phyloP scores from a whole-genome alignment of 2,888 invertebrate species.

The Acronicta aceris region DNA sequence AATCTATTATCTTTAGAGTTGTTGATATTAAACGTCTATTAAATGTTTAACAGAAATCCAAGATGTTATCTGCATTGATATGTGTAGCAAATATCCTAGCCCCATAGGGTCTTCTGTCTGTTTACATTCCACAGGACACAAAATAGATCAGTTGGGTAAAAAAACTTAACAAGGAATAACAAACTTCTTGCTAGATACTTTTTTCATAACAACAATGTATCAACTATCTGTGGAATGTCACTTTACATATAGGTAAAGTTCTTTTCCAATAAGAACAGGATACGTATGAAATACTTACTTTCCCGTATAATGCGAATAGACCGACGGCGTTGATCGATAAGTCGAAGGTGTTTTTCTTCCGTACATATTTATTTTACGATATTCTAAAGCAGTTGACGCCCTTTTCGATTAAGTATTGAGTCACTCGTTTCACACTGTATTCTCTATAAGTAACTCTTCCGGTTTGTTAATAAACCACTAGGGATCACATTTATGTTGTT shows the following conservation, averaged over 20 bases:
- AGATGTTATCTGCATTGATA: too few species aligned
- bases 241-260: not conserved
- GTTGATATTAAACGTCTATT: too few species aligned
- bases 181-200: constrained; percentile 3
- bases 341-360: constrained; percentile 95
- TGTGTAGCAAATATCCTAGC: too few species aligned
- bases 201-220: constrained; percentile 2
- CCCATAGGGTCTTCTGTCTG: too few species aligned
- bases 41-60: too few species aligned
- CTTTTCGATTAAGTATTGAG: constrained; percentile 38
- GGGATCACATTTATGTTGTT: constrained; percentile 24
- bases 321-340: constrained; percentile 94
- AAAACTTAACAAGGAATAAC: not conserved
- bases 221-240: constrained; percentile 9
- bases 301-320: constrained; percentile 96
- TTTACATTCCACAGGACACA: too few species aligned
- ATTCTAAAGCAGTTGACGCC: constrained; percentile 59
- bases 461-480: constrained; percentile 4
- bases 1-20: too few species aligned
- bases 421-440: constrained; percentile 27
- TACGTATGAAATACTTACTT: constrained; percentile 80
- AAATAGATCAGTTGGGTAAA: not conserved
- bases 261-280: constrained; percentile 31
- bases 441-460: constrained; percentile 16
- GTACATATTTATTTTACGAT: constrained; percentile 83